Percentiles rank a stretch among this genome's conserved stretches.
Evolutionary conservation across 2,888 invertebrate species (phyloP).

Genomic region (Philhelius pedissequus): DNA sequence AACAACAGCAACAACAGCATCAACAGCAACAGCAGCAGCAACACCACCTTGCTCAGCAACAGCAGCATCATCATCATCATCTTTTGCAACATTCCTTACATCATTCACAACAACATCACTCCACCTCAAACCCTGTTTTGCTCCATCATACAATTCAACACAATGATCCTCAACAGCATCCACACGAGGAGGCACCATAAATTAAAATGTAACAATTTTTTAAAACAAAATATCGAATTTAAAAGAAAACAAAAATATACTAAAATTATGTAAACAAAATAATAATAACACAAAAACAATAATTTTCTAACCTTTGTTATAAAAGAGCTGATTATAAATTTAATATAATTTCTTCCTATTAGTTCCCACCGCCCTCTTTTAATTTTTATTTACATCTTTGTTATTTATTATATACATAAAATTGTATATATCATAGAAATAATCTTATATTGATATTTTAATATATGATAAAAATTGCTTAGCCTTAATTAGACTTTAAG

Average conservation of each 20-base stretch:
- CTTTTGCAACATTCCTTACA: constrained; percentile 75
- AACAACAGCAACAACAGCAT: constrained; percentile 34
- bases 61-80: constrained; percentile 72
- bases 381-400: background rate
- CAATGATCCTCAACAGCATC: constrained; percentile 75
- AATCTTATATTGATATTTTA: constrained; percentile 15
- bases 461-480: constrained; percentile 15
- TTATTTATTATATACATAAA: constrained; percentile 38
- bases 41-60: constrained; percentile 71
- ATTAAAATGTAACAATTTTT: constrained; percentile 15
- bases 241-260: constrained; percentile 6
- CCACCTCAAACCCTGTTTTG: constrained; percentile 80
- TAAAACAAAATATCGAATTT: constrained; percentile 53
- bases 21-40: constrained; percentile 50
- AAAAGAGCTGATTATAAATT: background rate
- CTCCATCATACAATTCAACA: constrained; percentile 80
- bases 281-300: background rate
- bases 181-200: constrained; percentile 48
- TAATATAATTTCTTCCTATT: background rate
- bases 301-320: background rate
- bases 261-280: background rate
- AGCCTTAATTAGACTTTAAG: constrained; percentile 44
- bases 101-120: constrained; percentile 78
- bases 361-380: constrained; percentile 34
- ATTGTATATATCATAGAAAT: constrained; percentile 14